These are phyloP conservation scores for Amyelois transitella DNA, from an alignment of 1,140 invertebrate species.

Conservation along the genomic window DNA sequence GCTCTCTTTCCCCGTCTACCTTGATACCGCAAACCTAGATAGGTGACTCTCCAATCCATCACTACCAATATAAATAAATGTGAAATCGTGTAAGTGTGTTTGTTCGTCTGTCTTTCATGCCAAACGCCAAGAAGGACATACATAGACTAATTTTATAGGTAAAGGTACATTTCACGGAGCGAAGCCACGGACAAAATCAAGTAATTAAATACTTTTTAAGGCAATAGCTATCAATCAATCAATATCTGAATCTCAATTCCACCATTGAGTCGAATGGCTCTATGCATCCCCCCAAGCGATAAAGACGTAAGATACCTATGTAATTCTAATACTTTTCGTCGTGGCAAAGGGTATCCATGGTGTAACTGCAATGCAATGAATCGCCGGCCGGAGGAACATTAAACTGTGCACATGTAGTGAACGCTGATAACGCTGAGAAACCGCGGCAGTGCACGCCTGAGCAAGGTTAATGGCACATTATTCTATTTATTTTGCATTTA, in stretches of 20 bases:
- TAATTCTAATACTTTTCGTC: not conserved
- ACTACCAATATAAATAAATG: too few relatives aligned
- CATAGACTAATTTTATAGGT: too few relatives aligned
- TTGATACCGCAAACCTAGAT: too few relatives aligned
- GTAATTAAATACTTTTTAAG: not conserved
- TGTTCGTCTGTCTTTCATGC: too few relatives aligned
- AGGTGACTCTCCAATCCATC: too few relatives aligned
- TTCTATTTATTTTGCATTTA: not conserved
- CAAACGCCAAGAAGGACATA: too few relatives aligned
- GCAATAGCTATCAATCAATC: not conserved
- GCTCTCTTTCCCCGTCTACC: too few relatives aligned
- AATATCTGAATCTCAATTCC: not conserved
- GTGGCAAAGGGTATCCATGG: not conserved
- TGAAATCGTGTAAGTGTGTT: too few relatives aligned
- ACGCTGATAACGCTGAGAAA: conserved; percentile 63
- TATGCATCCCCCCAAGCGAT: too few relatives aligned
- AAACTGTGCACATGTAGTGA: conserved; percentile 65
- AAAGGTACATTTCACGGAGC: too few relatives aligned
- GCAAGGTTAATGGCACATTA: conserved; percentile 7
- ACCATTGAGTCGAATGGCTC: not conserved
- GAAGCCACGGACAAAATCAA: too few relatives aligned
- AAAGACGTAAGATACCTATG: too few relatives aligned
- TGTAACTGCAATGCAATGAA: conserved; percentile 44
- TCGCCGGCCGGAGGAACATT: conserved; percentile 58
- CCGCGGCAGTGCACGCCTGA: conserved; percentile 27